These are phyloP conservation scores for Drosophila atripex DNA, from an alignment of 2,888 invertebrate species.

Conservation along the genomic window DNA sequence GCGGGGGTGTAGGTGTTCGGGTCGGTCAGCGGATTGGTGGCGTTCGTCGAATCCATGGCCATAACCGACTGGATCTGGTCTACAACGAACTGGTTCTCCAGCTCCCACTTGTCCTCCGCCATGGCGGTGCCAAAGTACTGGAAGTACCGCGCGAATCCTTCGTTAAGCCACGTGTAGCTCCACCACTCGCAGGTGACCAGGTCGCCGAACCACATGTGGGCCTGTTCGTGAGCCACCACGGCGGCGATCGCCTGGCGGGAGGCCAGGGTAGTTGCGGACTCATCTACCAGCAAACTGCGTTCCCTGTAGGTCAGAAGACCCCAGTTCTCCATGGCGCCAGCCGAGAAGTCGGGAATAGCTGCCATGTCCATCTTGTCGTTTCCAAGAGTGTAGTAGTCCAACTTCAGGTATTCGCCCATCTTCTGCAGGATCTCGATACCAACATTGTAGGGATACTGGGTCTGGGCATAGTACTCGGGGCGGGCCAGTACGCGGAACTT, in stretches of 20 bases:
- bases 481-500: conserved; percentile 87
- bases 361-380: conserved; percentile 92
- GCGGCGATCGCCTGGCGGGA: conserved; percentile 87
- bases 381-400: conserved; percentile 85
- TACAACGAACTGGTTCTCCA: conserved; percentile 88
- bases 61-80: conserved; percentile 88
- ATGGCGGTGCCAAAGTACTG: conserved; percentile 87
- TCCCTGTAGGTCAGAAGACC: conserved; percentile 93
- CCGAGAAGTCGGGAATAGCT: conserved; percentile 93
- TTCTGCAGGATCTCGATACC: conserved; percentile 85
- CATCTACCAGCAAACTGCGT: conserved; percentile 88
- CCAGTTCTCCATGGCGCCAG: conserved; percentile 97
- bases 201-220: conserved; percentile 89
- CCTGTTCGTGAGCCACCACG: conserved; percentile 85
- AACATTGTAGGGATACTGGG: conserved; percentile 87
- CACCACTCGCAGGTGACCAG: conserved; percentile 85
- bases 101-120: conserved; percentile 86
- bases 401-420: conserved; percentile 86
- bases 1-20: conserved; percentile 85
- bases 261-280: conserved; percentile 85
- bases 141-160: conserved; percentile 89
- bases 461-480: conserved; percentile 88
- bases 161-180: conserved; percentile 87
- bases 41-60: conserved; percentile 85
- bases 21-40: conserved; percentile 86